Percentiles rank a stretch among this genome's conserved stretches.
Conservation (phyloP, 2,797 vertebrate species). For the Sternarchorhynchus goeldii region DNA sequence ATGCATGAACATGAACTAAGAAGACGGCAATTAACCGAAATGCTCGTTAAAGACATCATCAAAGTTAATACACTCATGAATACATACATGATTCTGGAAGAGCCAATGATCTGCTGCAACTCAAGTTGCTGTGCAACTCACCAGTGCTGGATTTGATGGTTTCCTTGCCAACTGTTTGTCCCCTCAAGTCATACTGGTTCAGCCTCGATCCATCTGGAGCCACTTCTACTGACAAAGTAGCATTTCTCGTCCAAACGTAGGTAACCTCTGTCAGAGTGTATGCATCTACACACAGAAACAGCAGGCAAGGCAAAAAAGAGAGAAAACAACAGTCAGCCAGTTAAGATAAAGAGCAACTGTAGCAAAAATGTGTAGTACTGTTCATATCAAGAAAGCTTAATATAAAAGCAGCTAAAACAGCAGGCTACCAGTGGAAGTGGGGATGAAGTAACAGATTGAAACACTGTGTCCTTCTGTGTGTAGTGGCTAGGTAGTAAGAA, state of each 20-base stretch:
- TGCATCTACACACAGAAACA: conserved; percentile 77
- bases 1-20: no score
- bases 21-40: no score
- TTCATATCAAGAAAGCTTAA: background rate
- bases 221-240: conserved; percentile 89
- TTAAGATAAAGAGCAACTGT: background rate
- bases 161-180: conserved; percentile 89
- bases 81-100: no score
- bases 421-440: no score
- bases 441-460: background rate
- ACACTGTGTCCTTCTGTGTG: background rate
- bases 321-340: background rate
- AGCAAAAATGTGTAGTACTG: background rate
- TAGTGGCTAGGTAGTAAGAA: background rate
- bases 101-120: no score
- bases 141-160: conserved; percentile 94
- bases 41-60: no score
- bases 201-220: conserved; percentile 90
- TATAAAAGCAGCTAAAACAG: no score
- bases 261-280: conserved; percentile 94
- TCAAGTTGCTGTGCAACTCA: conserved; percentile 64
- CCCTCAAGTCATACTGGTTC: conserved; percentile 93
- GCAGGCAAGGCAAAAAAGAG: conserved; percentile 4
- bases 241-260: conserved; percentile 91
- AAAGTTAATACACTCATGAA: no score